Percentiles rank a stretch among this genome's conserved stretches.
phyloP scores from a whole-genome alignment of 2,113 vertebrate species.

The Cryptoleucopteryx plumbea region DNA sequence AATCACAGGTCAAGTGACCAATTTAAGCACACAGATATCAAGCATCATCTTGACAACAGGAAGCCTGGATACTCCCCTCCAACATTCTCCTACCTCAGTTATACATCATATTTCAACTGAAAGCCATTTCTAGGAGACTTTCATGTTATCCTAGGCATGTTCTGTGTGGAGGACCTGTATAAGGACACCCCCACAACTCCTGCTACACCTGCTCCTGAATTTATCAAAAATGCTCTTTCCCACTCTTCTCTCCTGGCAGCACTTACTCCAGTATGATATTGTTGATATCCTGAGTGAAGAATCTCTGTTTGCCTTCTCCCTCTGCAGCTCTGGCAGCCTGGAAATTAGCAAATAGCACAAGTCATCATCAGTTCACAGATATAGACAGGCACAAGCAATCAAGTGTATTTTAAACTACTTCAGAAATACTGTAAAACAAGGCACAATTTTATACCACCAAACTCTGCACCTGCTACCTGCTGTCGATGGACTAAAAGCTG shows the following conservation, averaged over 20 bases:
- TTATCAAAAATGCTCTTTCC: background rate
- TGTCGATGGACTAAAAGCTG: background rate
- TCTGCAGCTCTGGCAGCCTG: constrained; percentile 84
- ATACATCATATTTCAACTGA: background rate
- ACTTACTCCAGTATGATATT: constrained; percentile 89
- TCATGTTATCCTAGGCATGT: background rate
- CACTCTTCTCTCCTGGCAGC: background rate
- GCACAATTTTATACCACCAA: background rate
- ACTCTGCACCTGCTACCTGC: background rate
- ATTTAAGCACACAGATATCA: background rate
- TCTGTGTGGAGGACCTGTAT: background rate
- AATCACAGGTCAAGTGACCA: background rate
- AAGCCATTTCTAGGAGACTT: background rate
- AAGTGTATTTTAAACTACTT: background rate
- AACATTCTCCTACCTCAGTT: background rate
- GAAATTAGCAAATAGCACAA: constrained; percentile 27
- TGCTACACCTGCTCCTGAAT: background rate
- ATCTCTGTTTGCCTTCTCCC: constrained; percentile 86
- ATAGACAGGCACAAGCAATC: background rate
- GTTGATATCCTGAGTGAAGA: constrained; percentile 91
- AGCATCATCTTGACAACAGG: background rate
- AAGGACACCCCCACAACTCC: background rate
- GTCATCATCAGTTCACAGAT: background rate
- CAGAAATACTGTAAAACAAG: background rate
- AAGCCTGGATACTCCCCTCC: background rate